Base-by-base conservation (phyloP, 2,888 invertebrate species). In the Arrhopalites spinosus region DNA sequence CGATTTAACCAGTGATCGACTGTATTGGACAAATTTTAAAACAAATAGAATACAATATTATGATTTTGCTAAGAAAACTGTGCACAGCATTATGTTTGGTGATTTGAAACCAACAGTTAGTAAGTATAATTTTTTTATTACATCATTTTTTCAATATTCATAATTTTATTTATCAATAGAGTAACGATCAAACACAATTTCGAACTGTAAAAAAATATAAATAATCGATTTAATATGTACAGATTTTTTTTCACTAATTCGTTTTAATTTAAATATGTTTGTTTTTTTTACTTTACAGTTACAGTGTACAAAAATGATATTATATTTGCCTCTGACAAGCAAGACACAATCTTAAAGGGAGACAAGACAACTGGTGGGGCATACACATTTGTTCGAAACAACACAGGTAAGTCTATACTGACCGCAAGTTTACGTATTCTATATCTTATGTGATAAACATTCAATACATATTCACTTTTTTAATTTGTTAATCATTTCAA, bases 11-110 rank as follows among this genome's bases (percentile, higher is more conserved):
- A 77, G 76, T 0, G 86, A 88, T 78, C 88, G 90, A 1, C 85
- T 95, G 74, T 95, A 93, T 86, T 95, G 93, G 90, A 89, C 81
- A 13, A 82, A 82, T 66, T 81, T 63, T 74, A 84, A 84, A 23
- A 81, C 88, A 11, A 87, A 89, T 61, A 88, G 88, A 67, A 89
- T 91, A 78, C 89, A 91, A 83, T 91, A 89, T 85, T 87, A 89
- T 78, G 89, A 90, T 82, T 85, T 91, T 43, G 83, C 82, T 25
- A 85, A 84, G 1, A 86, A 86, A 63, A 76, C 76, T 80, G 25
- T 84, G 81, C 67, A 81, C 85, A 43, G 78, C 78, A 15, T 81
- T 82, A 76, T 77, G 68, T 79, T 81, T 83, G 69, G 85, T 86
- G 73, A 79, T 74, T 67, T 81, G 53, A 86, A 87, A 13, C 90